These are phyloP conservation scores for Archips crataeganus DNA, from an alignment of 2,888 invertebrate genomes.

Conservation along the genomic window DNA sequence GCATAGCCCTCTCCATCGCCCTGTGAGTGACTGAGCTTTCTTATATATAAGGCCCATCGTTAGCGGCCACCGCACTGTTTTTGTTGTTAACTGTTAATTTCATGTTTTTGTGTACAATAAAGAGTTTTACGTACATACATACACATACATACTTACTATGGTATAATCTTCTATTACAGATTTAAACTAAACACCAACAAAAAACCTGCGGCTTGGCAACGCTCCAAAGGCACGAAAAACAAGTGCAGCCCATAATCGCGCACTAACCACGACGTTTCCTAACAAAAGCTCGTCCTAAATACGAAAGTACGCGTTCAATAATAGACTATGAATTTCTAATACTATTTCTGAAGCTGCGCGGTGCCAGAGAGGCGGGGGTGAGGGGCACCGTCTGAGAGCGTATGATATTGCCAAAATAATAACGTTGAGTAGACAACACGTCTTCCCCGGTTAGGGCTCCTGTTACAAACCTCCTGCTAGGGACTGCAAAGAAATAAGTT, in stretches of 20 bases:
- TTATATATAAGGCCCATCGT: too few relatives aligned
- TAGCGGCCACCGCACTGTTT: too few relatives aligned
- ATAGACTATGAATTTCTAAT: constrained; percentile 76
- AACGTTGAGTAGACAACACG: constrained; percentile 64
- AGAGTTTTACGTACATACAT: too few relatives aligned
- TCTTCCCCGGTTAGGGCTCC: constrained; percentile 57
- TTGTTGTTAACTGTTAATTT: too few relatives aligned
- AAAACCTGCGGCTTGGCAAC: constrained; percentile 43
- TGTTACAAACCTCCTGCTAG: constrained; percentile 29
- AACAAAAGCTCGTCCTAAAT: constrained; percentile 67
- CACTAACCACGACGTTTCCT: constrained; percentile 43
- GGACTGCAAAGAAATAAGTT: constrained; percentile 10
- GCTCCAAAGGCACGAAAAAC: constrained; percentile 44
- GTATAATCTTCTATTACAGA: neutral
- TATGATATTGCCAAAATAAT: constrained; percentile 78
- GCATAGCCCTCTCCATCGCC: too few relatives aligned
- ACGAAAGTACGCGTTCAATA: constrained; percentile 70
- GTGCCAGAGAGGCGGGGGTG: constrained; percentile 59
- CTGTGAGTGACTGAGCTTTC: too few relatives aligned
- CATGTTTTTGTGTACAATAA: too few relatives aligned
- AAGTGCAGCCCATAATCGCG: constrained; percentile 36
- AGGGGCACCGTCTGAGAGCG: constrained; percentile 62
- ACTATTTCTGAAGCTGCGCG: constrained; percentile 72
- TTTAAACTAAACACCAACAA: constrained; percentile 30
- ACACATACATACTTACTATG: too few relatives aligned